phyloP scores from a whole-genome alignment of 2,113 vertebrate genomes.

The Pterophyllum scalare region DNA sequence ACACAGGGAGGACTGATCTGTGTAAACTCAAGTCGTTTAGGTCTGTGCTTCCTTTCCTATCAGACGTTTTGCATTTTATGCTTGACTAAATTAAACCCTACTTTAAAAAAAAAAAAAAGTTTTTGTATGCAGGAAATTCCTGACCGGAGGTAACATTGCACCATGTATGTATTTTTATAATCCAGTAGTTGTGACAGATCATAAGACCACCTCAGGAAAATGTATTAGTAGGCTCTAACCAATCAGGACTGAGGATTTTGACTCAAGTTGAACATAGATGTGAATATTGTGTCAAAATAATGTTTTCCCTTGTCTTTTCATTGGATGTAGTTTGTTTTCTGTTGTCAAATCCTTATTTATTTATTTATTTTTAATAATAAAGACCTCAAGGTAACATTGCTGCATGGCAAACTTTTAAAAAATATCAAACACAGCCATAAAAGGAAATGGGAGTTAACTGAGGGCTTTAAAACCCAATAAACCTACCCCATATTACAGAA shows the following conservation, averaged over 20 bases:
- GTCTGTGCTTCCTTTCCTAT: neutral
- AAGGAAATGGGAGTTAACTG: neutral
- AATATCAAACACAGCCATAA: neutral
- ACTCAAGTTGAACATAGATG: neutral
- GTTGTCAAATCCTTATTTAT: no score
- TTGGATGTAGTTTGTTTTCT: neutral
- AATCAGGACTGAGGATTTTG: neutral
- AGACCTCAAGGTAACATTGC: neutral
- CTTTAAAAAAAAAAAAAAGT: neutral
- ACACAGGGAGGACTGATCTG: neutral
- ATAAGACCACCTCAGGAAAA: slow-evolving; percentile 6
- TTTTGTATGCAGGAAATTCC: neutral
- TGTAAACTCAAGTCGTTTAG: neutral
- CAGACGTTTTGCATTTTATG: neutral
- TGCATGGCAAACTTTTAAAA: accelerated
- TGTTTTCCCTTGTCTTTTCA: neutral
- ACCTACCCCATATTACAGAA: neutral
- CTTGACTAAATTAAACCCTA: neutral
- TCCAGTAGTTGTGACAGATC: neutral
- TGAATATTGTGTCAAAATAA: no score
- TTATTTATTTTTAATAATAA: no score
- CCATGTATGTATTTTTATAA: neutral
- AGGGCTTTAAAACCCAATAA: neutral
- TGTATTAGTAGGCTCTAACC: neutral
- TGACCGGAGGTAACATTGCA: neutral